Conservation (phyloP, 2,113 vertebrate species). For the Spermophilus dauricus region DNA sequence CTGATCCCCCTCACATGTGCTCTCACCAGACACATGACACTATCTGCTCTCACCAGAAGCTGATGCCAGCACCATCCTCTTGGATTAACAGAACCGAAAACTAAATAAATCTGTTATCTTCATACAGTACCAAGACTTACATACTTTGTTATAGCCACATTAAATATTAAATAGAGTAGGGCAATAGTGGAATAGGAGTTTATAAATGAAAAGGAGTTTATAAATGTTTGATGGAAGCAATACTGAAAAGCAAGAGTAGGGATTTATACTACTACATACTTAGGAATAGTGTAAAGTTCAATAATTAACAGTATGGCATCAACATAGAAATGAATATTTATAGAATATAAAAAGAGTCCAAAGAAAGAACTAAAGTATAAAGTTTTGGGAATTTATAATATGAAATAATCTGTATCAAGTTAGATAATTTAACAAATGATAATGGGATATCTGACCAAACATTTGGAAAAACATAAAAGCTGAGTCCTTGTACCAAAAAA, state of each 20-base stretch:
- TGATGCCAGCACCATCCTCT: neutral
- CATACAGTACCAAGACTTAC: neutral
- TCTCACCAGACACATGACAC: neutral
- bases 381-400: neutral
- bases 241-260: neutral
- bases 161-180: neutral
- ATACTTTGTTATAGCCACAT: neutral
- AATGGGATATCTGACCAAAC: neutral
- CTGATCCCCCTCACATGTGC: neutral
- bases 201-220: neutral
- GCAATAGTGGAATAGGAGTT: neutral
- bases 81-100: too few species aligned
- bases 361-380: neutral
- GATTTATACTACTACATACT: neutral
- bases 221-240: neutral
- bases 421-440: neutral
- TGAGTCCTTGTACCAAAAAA: neutral
- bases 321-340: neutral
- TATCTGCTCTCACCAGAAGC: too few species aligned
- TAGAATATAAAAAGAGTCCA: neutral
- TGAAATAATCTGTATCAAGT: neutral
- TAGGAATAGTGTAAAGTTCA: neutral
- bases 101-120: neutral
- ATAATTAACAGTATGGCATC: neutral
- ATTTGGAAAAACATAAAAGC: neutral